Base-by-base conservation (phyloP, 2,797 vertebrate genomes). In the Rhinichthys osculus region DNA sequence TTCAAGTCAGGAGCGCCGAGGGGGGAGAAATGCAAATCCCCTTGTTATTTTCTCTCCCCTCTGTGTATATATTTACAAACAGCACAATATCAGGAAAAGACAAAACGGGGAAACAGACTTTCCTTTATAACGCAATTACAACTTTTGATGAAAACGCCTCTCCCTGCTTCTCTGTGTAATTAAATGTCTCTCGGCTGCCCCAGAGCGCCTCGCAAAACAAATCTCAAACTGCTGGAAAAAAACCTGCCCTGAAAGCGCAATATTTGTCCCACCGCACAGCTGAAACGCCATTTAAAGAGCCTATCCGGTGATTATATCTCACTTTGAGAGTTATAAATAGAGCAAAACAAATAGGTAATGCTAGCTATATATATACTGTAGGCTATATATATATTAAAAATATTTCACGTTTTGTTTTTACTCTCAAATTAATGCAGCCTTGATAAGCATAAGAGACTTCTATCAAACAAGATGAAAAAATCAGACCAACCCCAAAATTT, bases 101-200 rank as follows among this genome's bases (percentile, higher is more conserved):
- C 90, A 93, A 94, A 89, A 89, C 54, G 17, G 71, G 42, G 83
- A 83, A 72, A 88, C 88, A 93, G 85, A 90, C 90, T 90, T 93
- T 87, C 88, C 87, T 73, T 81, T 88, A 77, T 87, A 87, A 86
- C 77, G 82, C 42, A 89, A 89, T 89, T 85, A 89, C 76, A 86
- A 85, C 52, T 88, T 89, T 90, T 87, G 87, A 89, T 90, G 87
- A 90, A 91, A 92, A 87, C 84, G 84, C 84, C 86, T 72, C 83
- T 78, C 81, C 66, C 88, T 82, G 66, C 81, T 83, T 76, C 87
- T 81, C 87, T 72, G 13, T 89, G 81, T 95, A 96, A 95, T 95
- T 95, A 95, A 95, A 95, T 94, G 93, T 91, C 88, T 91, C 89
- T 90, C 91, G 89, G 90, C 91, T 89, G 92, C 93, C 92, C 83